Conservation (phyloP, 2,113 vertebrate species). For the Engraulis encrasicolus region DNA sequence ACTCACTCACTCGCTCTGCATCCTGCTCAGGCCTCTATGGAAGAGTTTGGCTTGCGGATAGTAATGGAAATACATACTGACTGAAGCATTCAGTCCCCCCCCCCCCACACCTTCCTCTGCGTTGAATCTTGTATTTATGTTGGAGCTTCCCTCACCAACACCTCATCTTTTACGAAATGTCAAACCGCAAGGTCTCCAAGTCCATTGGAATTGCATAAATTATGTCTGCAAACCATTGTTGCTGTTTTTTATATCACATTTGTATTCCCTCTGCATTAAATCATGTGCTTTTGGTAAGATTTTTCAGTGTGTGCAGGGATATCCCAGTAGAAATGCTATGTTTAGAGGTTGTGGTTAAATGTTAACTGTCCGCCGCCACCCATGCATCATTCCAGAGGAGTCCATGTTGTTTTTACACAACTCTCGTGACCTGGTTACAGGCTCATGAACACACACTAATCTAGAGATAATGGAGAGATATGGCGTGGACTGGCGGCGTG, state of each 20-base stretch:
- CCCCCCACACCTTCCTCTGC: no score
- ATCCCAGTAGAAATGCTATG: no score
- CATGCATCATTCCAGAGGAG: neutral
- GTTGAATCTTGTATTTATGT: neutral
- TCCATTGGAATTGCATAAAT: neutral
- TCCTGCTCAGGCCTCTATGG: conserved; percentile 35
- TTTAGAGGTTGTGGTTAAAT: no score
- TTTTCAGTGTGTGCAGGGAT: neutral
- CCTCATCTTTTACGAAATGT: neutral
- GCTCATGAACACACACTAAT: neutral
- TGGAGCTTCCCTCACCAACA: neutral
- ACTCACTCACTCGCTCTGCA: conserved; percentile 41
- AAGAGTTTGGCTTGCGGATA: neutral
- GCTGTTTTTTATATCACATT: neutral
- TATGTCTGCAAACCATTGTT: neutral
- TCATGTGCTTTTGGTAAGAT: neutral
- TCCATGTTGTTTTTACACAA: neutral
- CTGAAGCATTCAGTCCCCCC: neutral
- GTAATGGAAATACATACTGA: neutral
- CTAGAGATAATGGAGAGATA: neutral
- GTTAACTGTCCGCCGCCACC: no score
- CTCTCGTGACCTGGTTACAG: neutral
- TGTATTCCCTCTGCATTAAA: neutral
- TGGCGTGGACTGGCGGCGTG: neutral
- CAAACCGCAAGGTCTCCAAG: neutral